Evolutionary conservation across 2,797 vertebrate species (phyloP).

Genomic region (Siniperca undulata): DNA sequence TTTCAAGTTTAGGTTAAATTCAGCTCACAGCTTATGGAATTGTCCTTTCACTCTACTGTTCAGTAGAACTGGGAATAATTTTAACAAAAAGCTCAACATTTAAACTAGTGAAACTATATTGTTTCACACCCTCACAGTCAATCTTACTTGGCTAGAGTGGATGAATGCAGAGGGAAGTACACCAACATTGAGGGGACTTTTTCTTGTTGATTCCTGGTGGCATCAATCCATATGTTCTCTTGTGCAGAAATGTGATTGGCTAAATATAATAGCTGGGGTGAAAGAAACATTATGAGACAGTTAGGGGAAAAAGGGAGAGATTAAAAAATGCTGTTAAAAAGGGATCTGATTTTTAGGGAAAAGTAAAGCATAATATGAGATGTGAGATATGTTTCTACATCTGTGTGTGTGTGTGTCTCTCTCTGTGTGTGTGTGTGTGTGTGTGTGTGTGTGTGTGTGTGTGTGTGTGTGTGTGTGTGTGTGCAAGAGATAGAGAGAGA

Average conservation of each 20-base stretch:
- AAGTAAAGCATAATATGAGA: conserved; percentile 19
- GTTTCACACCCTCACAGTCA: conserved; percentile 3
- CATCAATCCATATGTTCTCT: conserved; percentile 4
- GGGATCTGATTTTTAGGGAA: background rate
- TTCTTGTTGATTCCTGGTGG: conserved; percentile 7
- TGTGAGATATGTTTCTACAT: conserved; percentile 38
- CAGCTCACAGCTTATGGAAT: background rate
- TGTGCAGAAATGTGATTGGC: background rate
- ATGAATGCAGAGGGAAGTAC: conserved; percentile 13
- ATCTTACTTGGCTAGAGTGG: background rate
- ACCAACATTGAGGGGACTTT: conserved; percentile 6
- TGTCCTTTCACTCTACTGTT: background rate
- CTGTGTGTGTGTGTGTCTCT: conserved; percentile 26
- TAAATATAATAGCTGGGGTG: background rate
- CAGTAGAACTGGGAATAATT: background rate
- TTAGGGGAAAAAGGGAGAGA: background rate
- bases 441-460: conserved; percentile 21
- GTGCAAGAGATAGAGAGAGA: conserved; percentile 8
- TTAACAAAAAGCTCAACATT: background rate
- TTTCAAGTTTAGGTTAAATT: background rate
- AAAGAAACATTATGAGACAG: background rate
- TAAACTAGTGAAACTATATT: background rate
- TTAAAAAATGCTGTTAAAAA: conserved; percentile 3
- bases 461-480: conserved; percentile 29
- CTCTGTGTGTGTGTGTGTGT: no score